These are phyloP conservation scores for Cynodonichthys magdalenae DNA, from an alignment of 2,797 vertebrate species.

Conservation along the genomic window DNA sequence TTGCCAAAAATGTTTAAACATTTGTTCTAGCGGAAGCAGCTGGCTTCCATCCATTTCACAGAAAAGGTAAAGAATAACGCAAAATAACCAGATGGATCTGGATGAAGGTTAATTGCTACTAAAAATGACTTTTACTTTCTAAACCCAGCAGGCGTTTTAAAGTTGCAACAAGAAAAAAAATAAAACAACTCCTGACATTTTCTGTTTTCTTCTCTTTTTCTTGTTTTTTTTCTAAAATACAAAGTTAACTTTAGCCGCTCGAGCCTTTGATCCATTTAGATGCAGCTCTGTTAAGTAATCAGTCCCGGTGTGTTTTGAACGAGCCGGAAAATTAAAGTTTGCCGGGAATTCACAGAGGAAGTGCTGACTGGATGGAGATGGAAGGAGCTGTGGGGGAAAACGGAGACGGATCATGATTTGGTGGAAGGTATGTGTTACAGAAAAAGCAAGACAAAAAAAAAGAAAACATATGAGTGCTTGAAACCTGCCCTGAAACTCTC, in stretches of 20 bases:
- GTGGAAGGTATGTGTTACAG: slow-evolving; percentile 40
- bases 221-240: slow-evolving; percentile 10
- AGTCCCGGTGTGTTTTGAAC: slow-evolving; percentile 73
- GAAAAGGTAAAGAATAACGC: too few species aligned
- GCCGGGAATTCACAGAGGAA: slow-evolving; percentile 66
- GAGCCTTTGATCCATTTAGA: slow-evolving; percentile 55
- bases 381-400: slow-evolving; percentile 13
- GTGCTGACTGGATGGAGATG: slow-evolving; percentile 67
- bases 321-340: slow-evolving; percentile 69
- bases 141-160: too few species aligned
- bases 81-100: too few species aligned
- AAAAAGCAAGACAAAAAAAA: slow-evolving; percentile 19
- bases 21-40: neutral
- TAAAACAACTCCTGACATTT: too few species aligned
- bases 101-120: too few species aligned
- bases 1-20: neutral
- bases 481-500: slow-evolving; percentile 31
- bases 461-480: slow-evolving; percentile 20
- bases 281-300: slow-evolving; percentile 56
- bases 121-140: too few species aligned
- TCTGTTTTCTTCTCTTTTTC: too few species aligned
- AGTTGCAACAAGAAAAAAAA: too few species aligned
- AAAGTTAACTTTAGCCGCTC: slow-evolving; percentile 41
- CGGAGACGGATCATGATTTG: slow-evolving; percentile 20
- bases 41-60: neutral